phyloP scores from a whole-genome alignment of 2,888 invertebrate species.

The Syritta pipiens region DNA sequence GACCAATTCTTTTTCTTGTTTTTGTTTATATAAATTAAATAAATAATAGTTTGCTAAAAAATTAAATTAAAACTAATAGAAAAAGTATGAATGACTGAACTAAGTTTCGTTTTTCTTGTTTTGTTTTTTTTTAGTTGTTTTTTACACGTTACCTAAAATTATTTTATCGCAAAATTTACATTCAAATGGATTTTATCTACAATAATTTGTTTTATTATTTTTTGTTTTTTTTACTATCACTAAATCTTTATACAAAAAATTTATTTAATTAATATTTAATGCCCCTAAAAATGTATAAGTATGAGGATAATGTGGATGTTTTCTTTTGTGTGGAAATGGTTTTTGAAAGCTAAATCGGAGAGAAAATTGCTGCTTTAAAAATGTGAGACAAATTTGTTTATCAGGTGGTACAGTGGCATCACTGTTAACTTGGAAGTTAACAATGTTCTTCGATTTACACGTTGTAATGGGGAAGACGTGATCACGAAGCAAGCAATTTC shows the following conservation, averaged over 20 bases:
- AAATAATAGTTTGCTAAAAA: neutral
- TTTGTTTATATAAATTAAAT: neutral
- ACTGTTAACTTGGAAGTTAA: too few species aligned
- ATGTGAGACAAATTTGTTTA: too few species aligned
- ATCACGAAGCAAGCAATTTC: too few species aligned
- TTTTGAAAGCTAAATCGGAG: too few species aligned
- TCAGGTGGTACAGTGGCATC: too few species aligned
- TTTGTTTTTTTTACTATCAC: conserved; percentile 30
- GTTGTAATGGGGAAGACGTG: too few species aligned
- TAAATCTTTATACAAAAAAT: conserved; percentile 63
- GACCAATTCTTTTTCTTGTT: conserved; percentile 25
- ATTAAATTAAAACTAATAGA: neutral
- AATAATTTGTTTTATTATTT: conserved; percentile 7
- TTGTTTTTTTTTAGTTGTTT: too few species aligned
- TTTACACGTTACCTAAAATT: conserved; percentile 42
- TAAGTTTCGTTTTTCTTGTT: too few species aligned
- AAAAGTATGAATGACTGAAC: conserved; percentile 30
- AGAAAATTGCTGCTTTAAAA: too few species aligned
- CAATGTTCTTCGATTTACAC: too few species aligned
- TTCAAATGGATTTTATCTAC: conserved; percentile 46
- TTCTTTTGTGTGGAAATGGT: conserved; percentile 7
- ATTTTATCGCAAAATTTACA: conserved; percentile 37
- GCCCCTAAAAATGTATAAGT: conserved; percentile 47
- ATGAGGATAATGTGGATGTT: conserved; percentile 14
- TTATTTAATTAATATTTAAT: conserved; percentile 36